Percentiles rank a stretch among this genome's conserved stretches.
Conservation (phyloP, 2,888 invertebrate species). For the Drosophila robusta region DNA sequence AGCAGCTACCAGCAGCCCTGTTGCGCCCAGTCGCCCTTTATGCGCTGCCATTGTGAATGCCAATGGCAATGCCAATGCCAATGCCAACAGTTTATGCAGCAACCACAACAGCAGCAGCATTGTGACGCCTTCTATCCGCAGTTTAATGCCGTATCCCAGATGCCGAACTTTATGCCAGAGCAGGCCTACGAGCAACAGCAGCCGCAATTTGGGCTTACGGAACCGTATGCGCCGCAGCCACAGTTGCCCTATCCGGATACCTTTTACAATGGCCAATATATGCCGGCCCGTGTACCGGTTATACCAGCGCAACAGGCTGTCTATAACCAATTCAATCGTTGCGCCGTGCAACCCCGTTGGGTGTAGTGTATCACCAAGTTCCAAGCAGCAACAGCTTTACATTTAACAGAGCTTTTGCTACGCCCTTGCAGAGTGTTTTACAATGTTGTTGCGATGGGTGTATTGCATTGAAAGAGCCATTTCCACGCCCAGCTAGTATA, state of each 20-base stretch:
- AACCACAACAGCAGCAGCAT: conserved; percentile 1
- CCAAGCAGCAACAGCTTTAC: conserved; percentile 5
- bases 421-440: background rate
- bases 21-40: conserved; percentile 8
- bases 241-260: conserved; percentile 2
- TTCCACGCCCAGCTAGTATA: no score
- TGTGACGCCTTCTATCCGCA: conserved; percentile 5
- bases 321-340: conserved; percentile 1
- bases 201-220: conserved; percentile 6
- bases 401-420: background rate
- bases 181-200: conserved; percentile 9
- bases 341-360: conserved; percentile 54
- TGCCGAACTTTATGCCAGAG: conserved; percentile 6
- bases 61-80: conserved; percentile 18
- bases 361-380: conserved; percentile 70
- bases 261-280: background rate
- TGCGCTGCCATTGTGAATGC: conserved; percentile 17
- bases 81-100: conserved; percentile 34
- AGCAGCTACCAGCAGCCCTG: conserved; percentile 25
- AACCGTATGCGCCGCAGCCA: conserved; percentile 4
- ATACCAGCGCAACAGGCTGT: conserved; percentile 6
- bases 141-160: background rate
- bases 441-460: no score
- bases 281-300: conserved; percentile 7
- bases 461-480: no score